Conservation (phyloP, 2,888 invertebrate species). For the Oasisia sp. region DNA sequence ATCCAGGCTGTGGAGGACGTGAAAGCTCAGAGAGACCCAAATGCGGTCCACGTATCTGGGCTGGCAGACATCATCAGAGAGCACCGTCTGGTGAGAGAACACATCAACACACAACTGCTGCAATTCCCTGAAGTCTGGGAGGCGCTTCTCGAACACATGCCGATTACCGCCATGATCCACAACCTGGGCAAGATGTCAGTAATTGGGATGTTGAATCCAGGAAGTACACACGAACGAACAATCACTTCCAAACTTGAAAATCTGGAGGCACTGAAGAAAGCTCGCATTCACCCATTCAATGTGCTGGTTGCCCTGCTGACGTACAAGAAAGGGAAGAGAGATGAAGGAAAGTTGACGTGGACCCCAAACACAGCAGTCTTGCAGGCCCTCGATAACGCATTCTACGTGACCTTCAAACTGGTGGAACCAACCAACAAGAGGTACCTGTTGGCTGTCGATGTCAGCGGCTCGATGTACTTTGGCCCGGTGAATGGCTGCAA, state of each 20-base stretch:
- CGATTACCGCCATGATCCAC: slow-evolving; percentile 65
- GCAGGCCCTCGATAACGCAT: slow-evolving; percentile 57
- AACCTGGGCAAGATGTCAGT: slow-evolving; percentile 61
- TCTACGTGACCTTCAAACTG: slow-evolving; percentile 63
- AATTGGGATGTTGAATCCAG: slow-evolving; percentile 48
- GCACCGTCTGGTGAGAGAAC: slow-evolving; percentile 73
- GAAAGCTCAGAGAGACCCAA: slow-evolving; percentile 32
- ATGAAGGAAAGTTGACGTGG: slow-evolving; percentile 61
- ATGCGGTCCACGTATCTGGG: neutral
- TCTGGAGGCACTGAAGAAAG: slow-evolving; percentile 46
- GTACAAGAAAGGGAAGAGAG: slow-evolving; percentile 58
- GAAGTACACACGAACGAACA: slow-evolving; percentile 37
- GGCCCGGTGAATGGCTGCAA: slow-evolving; percentile 65
- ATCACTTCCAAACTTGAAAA: slow-evolving; percentile 51
- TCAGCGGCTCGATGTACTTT: slow-evolving; percentile 66
- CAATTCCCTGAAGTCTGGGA: slow-evolving; percentile 73
- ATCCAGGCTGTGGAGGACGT: slow-evolving; percentile 55
- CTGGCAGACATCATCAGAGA: slow-evolving; percentile 43
- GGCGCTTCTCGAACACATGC: slow-evolving; percentile 61
- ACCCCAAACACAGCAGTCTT: slow-evolving; percentile 45
- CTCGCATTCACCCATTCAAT: slow-evolving; percentile 63
- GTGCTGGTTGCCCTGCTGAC: slow-evolving; percentile 59
- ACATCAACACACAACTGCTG: slow-evolving; percentile 76
- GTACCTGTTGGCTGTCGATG: slow-evolving; percentile 72
- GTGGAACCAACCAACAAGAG: slow-evolving; percentile 69